A percentile compares a stretch with the other conserved stretches of the same genome.
phyloP scores from a whole-genome alignment of 2,888 invertebrate species.

The Graphium colonna region DNA sequence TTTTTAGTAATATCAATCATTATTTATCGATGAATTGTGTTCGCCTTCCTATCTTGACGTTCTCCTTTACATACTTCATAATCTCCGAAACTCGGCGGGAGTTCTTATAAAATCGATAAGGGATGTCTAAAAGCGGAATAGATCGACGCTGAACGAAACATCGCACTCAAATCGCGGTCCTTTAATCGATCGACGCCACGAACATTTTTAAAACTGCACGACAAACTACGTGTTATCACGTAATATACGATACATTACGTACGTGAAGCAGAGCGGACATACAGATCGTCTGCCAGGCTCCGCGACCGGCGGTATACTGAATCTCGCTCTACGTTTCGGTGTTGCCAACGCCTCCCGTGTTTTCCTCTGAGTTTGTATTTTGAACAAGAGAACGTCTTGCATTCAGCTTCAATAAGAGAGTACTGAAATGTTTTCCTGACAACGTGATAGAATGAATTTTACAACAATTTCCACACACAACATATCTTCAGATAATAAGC shows the following conservation, averaged over 20 bases:
- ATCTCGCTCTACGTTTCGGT: constrained; percentile 19
- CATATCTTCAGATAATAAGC: too few species aligned
- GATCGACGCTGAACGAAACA: constrained; percentile 1
- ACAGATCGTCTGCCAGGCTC: constrained; percentile 32
- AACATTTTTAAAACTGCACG: background rate
- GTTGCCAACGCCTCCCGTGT: constrained; percentile 1
- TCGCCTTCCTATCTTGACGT: background rate
- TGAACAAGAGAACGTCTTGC: too few species aligned
- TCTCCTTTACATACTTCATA: constrained; percentile 11
- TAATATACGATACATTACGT: background rate
- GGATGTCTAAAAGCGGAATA: constrained; percentile 2
- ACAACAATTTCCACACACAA: too few species aligned
- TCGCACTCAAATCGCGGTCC: background rate
- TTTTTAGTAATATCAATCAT: too few species aligned
- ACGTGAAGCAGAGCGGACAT: background rate
- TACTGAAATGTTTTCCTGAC: background rate
- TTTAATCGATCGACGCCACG: background rate
- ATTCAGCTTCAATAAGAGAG: too few species aligned
- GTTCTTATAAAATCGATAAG: constrained; percentile 15
- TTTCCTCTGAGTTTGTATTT: too few species aligned
- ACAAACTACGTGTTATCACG: background rate
- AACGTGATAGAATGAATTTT: background rate
- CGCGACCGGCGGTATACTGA: constrained; percentile 48
- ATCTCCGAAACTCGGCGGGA: constrained; percentile 3
- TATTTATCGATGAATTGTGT: too few species aligned